These are phyloP conservation scores for Prolemur simus DNA, from an alignment of 2,113 vertebrate genomes.

Conservation along the genomic window DNA sequence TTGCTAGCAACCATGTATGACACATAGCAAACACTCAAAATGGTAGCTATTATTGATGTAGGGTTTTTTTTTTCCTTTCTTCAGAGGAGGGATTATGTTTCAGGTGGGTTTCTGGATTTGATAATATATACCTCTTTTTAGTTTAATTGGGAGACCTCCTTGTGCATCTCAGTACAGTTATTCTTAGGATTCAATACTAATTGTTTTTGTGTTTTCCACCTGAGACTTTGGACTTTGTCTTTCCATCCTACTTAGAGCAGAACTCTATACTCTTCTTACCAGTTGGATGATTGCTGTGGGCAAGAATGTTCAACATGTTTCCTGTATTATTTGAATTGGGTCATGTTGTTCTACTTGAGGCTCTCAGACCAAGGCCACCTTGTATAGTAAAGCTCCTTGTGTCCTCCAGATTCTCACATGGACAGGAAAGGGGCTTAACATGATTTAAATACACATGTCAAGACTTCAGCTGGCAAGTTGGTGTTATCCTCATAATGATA, in stretches of 20 bases:
- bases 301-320: background rate
- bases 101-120: background rate
- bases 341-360: background rate
- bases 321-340: background rate
- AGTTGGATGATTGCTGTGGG: background rate
- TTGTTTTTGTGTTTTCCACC: background rate
- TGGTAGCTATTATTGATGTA: background rate
- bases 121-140: background rate
- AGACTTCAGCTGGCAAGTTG: background rate
- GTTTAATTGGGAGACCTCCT: background rate
- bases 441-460: background rate
- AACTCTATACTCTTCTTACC: background rate
- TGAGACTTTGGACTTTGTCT: background rate
- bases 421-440: background rate
- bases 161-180: background rate
- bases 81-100: background rate
- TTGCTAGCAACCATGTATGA: background rate
- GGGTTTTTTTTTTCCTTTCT: background rate
- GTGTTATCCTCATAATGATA: background rate
- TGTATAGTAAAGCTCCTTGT: background rate
- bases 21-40: background rate
- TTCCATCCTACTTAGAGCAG: background rate
- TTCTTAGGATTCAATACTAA: background rate
- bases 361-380: background rate
- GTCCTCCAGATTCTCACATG: background rate